These are phyloP conservation scores for Malachius bipustulatus DNA, from an alignment of 2,888 invertebrate genomes.

Conservation along the genomic window DNA sequence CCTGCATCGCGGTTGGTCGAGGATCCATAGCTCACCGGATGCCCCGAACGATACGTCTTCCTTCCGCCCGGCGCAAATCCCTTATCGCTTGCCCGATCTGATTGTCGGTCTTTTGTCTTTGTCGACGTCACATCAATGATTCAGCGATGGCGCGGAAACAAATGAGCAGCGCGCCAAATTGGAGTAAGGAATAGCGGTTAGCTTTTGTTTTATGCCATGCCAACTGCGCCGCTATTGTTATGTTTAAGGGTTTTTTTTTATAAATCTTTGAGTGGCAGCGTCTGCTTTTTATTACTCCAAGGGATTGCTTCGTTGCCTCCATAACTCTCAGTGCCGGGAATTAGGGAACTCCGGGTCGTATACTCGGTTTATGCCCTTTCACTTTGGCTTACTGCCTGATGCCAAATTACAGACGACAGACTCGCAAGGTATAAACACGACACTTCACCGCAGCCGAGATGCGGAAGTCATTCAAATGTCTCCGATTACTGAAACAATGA, in stretches of 20 bases:
- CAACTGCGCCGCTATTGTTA: slow-evolving; percentile 37
- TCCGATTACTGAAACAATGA: too few species aligned
- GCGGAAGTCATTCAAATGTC: too few species aligned
- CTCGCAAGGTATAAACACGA: slow-evolving; percentile 17
- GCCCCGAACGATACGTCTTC: slow-evolving; percentile 28
- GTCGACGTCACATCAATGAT: slow-evolving; percentile 41
- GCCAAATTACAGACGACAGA: slow-evolving; percentile 25
- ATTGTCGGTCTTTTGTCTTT: slow-evolving; percentile 37
- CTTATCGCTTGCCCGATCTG: slow-evolving; percentile 31
- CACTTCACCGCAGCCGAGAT: too few species aligned
- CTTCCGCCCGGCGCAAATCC: slow-evolving; percentile 25
- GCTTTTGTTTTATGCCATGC: slow-evolving; percentile 39
- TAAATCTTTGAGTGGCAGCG: slow-evolving; percentile 30
- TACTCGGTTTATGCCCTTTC: slow-evolving; percentile 1
- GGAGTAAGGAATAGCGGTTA: slow-evolving; percentile 41
- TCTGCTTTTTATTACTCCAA: slow-evolving; percentile 33
- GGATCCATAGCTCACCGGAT: slow-evolving; percentile 30
- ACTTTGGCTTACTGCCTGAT: too few species aligned
- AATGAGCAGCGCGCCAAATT: slow-evolving; percentile 39
- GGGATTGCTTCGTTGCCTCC: slow-evolving; percentile 26
- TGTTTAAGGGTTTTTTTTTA: slow-evolving; percentile 33
- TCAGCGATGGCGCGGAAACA: slow-evolving; percentile 39
- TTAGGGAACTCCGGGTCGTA: too few species aligned
- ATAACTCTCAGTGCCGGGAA: slow-evolving; percentile 18
- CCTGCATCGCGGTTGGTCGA: slow-evolving; percentile 32